A percentile compares a stretch with the other conserved stretches of the same genome.
phyloP scores from a whole-genome alignment of 2,113 vertebrate species.

The Gobiocypris rarus region DNA sequence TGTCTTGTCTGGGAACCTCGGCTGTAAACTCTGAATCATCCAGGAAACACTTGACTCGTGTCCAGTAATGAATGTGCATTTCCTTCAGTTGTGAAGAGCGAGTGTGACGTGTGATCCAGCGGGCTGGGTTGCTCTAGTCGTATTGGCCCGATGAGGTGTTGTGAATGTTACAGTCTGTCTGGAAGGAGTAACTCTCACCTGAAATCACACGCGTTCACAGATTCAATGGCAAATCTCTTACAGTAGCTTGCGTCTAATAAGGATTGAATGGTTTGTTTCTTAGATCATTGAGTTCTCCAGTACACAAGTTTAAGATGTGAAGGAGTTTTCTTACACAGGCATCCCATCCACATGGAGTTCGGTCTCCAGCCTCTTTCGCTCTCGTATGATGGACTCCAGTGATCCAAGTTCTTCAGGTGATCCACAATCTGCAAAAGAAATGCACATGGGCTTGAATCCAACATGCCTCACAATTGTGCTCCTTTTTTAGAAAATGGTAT shows the following conservation, averaged over 20 bases:
- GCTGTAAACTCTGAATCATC: background rate
- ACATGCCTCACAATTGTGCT: too few species aligned
- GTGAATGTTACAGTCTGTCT: slow-evolving; percentile 48
- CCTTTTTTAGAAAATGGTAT: too few species aligned
- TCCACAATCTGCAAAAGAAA: slow-evolving; percentile 61
- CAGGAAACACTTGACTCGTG: background rate
- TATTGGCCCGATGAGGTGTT: slow-evolving; percentile 34
- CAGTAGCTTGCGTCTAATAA: background rate
- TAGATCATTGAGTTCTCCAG: background rate
- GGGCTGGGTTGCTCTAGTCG: background rate
- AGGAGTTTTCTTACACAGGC: slow-evolving; percentile 45
- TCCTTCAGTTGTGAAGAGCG: background rate
- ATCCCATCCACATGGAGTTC: slow-evolving; percentile 47
- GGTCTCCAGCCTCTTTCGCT: slow-evolving; percentile 52
- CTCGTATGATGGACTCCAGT: slow-evolving; percentile 48
- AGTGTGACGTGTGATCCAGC: background rate
- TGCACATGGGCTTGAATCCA: background rate
- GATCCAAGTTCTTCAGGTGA: slow-evolving; percentile 60
- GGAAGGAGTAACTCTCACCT: slow-evolving; percentile 56
- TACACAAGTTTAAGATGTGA: background rate
- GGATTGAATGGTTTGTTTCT: background rate
- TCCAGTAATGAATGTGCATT: background rate
- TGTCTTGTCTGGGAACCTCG: background rate
- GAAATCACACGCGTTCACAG: background rate
- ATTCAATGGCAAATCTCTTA: background rate